A percentile compares a stretch with the other conserved stretches of the same genome.
Evolutionary conservation across 2,797 vertebrate genomes (phyloP).

Genomic region (Cryptoblepharus egeriae): DNA sequence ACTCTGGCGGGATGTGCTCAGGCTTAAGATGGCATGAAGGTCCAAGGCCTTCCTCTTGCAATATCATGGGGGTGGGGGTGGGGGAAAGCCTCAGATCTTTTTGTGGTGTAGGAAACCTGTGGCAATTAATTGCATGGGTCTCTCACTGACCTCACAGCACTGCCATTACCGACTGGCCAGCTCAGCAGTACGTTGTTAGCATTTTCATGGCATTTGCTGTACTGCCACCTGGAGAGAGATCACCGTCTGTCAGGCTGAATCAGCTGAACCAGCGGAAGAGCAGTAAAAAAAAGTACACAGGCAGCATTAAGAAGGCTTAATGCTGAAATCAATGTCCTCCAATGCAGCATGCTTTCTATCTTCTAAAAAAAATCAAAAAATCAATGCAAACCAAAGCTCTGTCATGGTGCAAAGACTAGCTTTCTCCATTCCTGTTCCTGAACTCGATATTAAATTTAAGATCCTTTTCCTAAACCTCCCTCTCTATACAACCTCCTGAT

Average conservation of each 20-base stretch:
- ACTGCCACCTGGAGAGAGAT: constrained; percentile 48
- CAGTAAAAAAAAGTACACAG: constrained; percentile 20
- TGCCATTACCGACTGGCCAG: constrained; percentile 47
- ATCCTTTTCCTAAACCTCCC: constrained; percentile 32
- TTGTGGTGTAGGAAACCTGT: not conserved
- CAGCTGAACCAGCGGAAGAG: constrained; percentile 47
- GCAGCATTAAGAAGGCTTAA: constrained; percentile 46
- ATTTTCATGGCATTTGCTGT: constrained; percentile 62
- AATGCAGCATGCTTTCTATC: constrained; percentile 36
- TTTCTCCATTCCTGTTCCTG: constrained; percentile 42
- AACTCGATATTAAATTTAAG: constrained; percentile 10
- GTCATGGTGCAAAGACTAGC: constrained; percentile 20
- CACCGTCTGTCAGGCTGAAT: constrained; percentile 61
- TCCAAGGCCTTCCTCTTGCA: too few species aligned
- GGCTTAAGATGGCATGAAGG: not conserved
- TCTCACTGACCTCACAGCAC: constrained; percentile 42
- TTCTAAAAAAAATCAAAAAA: constrained; percentile 19
- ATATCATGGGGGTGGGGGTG: too few species aligned
- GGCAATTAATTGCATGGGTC: constrained; percentile 34
- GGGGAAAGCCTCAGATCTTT: not conserved
- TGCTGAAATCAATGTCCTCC: constrained; percentile 38
- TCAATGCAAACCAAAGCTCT: constrained; percentile 32
- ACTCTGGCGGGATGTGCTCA: rapidly evolving
- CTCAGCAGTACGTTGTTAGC: constrained; percentile 70
- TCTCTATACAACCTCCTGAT: not conserved